Percentiles rank a stretch among this genome's conserved stretches.
phyloP scores from a whole-genome alignment of 2,797 vertebrate species.

The Lateolabrax maculatus region DNA sequence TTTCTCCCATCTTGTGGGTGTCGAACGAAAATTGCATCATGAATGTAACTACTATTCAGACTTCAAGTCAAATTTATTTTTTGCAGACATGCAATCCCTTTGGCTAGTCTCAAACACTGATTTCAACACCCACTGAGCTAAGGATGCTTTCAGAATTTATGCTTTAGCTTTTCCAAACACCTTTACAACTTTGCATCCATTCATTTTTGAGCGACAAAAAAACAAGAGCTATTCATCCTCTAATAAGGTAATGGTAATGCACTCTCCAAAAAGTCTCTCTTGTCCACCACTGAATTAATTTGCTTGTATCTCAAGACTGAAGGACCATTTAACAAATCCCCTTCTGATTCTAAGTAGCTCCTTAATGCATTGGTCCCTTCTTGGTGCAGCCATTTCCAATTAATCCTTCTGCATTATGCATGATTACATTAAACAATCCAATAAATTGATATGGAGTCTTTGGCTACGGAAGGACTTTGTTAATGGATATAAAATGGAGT shows the following conservation, averaged over 20 bases:
- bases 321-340: slow-evolving; percentile 84
- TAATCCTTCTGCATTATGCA: slow-evolving; percentile 87
- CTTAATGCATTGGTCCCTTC: slow-evolving; percentile 81
- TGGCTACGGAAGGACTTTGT: slow-evolving; percentile 78
- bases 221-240: slow-evolving; percentile 55
- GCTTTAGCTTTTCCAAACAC: slow-evolving; percentile 18
- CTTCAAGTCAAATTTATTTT: slow-evolving; percentile 1
- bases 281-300: slow-evolving; percentile 80
- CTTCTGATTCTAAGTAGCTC: slow-evolving; percentile 83
- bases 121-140: neutral
- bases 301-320: slow-evolving; percentile 78
- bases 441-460: slow-evolving; percentile 86
- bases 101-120: neutral
- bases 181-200: slow-evolving; percentile 4
- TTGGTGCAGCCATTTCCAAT: slow-evolving; percentile 84
- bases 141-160: neutral
- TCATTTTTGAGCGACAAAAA: slow-evolving; percentile 41
- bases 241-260: slow-evolving; percentile 63
- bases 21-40: neutral
- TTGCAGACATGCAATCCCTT: neutral
- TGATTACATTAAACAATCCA: slow-evolving; percentile 88
- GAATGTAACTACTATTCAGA: neutral
- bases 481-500: slow-evolving; percentile 86
- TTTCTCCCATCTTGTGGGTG: neutral
- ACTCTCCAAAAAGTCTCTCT: slow-evolving; percentile 70